phyloP scores from a whole-genome alignment of 2,888 invertebrate species.

The Drosophila greeni region DNA sequence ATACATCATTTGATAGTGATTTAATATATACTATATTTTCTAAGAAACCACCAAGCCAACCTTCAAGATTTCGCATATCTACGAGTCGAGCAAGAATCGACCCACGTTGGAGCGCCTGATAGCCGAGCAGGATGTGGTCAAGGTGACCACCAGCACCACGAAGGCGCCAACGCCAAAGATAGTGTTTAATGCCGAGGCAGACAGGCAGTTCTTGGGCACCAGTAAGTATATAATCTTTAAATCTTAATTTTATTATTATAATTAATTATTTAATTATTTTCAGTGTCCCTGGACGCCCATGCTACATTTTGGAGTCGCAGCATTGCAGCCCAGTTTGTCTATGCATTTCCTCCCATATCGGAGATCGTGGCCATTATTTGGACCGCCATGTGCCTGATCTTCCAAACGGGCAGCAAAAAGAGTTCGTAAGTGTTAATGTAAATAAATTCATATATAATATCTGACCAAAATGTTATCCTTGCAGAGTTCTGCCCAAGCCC shows the following conservation, averaged over 20 bases:
- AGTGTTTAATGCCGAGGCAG: conserved; percentile 59
- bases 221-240: conserved; percentile 47
- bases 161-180: conserved; percentile 48
- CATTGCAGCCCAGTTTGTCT: conserved; percentile 69
- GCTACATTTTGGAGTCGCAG: conserved; percentile 68
- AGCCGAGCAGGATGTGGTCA: conserved; percentile 14
- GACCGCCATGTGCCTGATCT: conserved; percentile 76
- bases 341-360: conserved; percentile 74
- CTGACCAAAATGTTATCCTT: background rate
- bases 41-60: conserved; percentile 60
- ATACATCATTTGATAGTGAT: too few relatives aligned
- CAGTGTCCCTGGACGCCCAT: conserved; percentile 71
- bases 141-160: conserved; percentile 34
- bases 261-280: too few relatives aligned
- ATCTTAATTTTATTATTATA: too few relatives aligned
- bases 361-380: conserved; percentile 75
- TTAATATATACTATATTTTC: background rate
- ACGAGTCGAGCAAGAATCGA: conserved; percentile 50
- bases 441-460: background rate
- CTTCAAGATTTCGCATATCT: conserved; percentile 68
- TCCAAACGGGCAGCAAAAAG: conserved; percentile 74
- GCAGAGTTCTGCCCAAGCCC: conserved; percentile 76
- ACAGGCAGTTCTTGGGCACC: conserved; percentile 65
- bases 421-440: conserved; percentile 59
- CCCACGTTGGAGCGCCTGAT: conserved; percentile 48